phyloP scores from a whole-genome alignment of 37 sponge, comb jelly and placozoan genomes.

The Cladorhizidae sp. region DNA sequence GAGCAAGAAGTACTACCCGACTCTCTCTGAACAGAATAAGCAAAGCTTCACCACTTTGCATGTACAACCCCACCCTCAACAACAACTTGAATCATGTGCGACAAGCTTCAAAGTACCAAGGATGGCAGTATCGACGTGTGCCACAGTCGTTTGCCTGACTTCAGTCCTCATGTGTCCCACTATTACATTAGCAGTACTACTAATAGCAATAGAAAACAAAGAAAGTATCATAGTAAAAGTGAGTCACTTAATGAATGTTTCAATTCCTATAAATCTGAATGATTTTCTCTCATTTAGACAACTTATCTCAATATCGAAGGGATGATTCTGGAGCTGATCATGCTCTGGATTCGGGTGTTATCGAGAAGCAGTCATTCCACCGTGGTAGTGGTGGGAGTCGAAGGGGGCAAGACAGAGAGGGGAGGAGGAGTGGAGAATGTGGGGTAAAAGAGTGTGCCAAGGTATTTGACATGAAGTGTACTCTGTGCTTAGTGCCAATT shows the following conservation, averaged over 20 bases:
- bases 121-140: conserved; percentile 20
- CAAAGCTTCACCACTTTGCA: background rate
- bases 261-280: background rate
- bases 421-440: background rate
- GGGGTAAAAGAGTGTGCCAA: conserved; percentile 1
- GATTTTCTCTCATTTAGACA: background rate
- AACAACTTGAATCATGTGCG: conserved; percentile 11
- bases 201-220: conserved; percentile 12
- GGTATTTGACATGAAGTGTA: background rate
- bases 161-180: background rate
- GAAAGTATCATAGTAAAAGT: conserved; percentile 17
- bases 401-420: conserved; percentile 9
- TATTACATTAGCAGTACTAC: conserved; percentile 13
- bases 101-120: conserved; percentile 19
- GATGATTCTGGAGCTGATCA: background rate
- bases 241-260: background rate
- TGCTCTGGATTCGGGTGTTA: too few relatives aligned
- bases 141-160: conserved; percentile 25
- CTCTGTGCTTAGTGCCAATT: background rate
- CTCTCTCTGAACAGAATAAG: background rate
- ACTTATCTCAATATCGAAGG: background rate
- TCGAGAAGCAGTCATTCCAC: background rate
- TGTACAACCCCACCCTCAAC: background rate
- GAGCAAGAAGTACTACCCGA: background rate
- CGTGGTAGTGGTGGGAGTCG: background rate